These are phyloP conservation scores for Alcis repandata DNA, from an alignment of 2,888 invertebrate species.

Conservation along the genomic window DNA sequence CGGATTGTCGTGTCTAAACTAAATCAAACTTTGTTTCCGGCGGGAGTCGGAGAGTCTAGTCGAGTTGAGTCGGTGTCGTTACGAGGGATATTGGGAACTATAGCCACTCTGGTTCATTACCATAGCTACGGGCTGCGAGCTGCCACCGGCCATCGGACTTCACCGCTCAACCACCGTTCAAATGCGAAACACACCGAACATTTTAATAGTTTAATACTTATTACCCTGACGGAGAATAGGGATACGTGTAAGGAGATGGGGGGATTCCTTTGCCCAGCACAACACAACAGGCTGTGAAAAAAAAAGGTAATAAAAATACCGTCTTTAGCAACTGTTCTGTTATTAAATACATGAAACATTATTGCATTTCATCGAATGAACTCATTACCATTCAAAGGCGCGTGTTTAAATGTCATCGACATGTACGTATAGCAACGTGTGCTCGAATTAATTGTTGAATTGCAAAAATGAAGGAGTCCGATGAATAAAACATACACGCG, in stretches of 20 bases:
- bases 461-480: constrained; percentile 48
- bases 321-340: constrained; percentile 16
- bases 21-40: constrained; percentile 82
- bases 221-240: no score
- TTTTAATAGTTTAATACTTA: constrained; percentile 52
- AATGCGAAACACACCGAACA: constrained; percentile 51
- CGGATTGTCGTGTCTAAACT: constrained; percentile 80
- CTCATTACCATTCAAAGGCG: constrained; percentile 45
- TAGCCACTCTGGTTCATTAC: constrained; percentile 67
- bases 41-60: constrained; percentile 60
- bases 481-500: constrained; percentile 65
- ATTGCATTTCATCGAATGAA: constrained; percentile 30
- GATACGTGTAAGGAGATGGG: no score
- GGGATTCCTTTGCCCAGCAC: no score
- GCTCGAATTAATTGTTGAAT: constrained; percentile 46
- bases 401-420: constrained; percentile 44
- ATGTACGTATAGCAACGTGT: constrained; percentile 46
- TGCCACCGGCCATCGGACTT: constrained; percentile 33
- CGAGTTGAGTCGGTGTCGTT: constrained; percentile 63
- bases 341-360: constrained; percentile 1
- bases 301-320: no score
- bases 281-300: no score
- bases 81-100: constrained; percentile 64
- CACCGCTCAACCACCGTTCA: constrained; percentile 13
- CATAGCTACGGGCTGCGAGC: constrained; percentile 55